Percentiles rank a stretch among this genome's conserved stretches.
phyloP scores from a whole-genome alignment of 2,797 vertebrate species.

The Phrynocephalus vlangalii region DNA sequence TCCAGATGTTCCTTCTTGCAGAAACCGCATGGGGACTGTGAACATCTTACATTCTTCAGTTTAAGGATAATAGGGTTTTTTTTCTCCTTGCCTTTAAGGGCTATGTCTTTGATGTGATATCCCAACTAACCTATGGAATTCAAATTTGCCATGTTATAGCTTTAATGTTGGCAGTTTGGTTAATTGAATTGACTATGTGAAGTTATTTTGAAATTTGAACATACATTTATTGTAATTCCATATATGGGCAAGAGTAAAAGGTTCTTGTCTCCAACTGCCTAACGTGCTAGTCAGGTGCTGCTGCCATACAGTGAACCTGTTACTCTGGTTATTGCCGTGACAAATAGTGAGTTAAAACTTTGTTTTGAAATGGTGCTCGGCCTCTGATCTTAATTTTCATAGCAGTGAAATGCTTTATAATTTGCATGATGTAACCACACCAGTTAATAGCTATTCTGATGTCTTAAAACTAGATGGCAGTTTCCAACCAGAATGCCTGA shows the following conservation, averaged over 20 bases:
- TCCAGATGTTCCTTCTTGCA: conserved; percentile 76
- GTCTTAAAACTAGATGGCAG: conserved; percentile 75
- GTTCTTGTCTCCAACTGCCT: conserved; percentile 70
- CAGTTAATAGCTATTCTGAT: conserved; percentile 77
- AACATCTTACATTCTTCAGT: conserved; percentile 75
- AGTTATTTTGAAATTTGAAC: conserved; percentile 75
- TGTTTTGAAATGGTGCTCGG: conserved; percentile 79
- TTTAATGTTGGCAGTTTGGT: conserved; percentile 70
- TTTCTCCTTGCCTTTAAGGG: conserved; percentile 79
- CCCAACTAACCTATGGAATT: conserved; percentile 77
- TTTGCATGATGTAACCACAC: conserved; percentile 82
- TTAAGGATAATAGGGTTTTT: conserved; percentile 66
- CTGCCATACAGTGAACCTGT: conserved; percentile 60
- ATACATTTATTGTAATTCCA: conserved; percentile 69
- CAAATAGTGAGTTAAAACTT: conserved; percentile 75
- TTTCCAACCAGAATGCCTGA: conserved; percentile 73
- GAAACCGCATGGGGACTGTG: conserved; percentile 75
- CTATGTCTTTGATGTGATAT: conserved; percentile 77
- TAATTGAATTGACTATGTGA: conserved; percentile 72
- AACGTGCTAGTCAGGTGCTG: conserved; percentile 70
- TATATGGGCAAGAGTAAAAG: conserved; percentile 72
- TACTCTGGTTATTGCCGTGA: conserved; percentile 76
- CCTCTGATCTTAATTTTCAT: conserved; percentile 78
- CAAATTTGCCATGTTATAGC: conserved; percentile 77
- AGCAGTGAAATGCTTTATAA: conserved; percentile 78